A percentile compares a stretch with the other conserved stretches of the same genome.
These are phyloP conservation scores for Gerris lacustris DNA, from an alignment of 2,888 invertebrate species.

Conservation along the genomic window DNA sequence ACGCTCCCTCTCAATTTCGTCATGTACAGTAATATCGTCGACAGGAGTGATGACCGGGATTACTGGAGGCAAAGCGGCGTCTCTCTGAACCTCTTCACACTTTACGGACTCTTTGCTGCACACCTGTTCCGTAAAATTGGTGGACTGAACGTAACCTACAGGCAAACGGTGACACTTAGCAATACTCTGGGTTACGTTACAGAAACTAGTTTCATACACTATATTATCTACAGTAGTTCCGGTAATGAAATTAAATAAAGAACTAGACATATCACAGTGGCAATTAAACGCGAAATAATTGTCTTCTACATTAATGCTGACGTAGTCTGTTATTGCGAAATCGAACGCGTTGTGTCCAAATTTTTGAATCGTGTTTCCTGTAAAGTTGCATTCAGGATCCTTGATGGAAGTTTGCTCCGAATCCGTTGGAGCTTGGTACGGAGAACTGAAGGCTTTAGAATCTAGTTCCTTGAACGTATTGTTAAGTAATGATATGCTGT, in stretches of 20 bases:
- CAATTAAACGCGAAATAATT: constrained; percentile 54
- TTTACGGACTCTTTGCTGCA: constrained; percentile 37
- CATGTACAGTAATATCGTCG: constrained; percentile 26
- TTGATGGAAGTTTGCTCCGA: constrained; percentile 19
- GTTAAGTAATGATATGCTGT: constrained; percentile 47
- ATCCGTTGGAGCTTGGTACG: constrained; percentile 20
- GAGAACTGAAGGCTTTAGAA: constrained; percentile 41
- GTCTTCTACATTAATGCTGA: constrained; percentile 41
- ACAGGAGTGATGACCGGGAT: constrained; percentile 25
- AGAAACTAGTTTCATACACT: constrained; percentile 46
- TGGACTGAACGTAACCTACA: constrained; percentile 49
- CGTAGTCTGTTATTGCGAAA: constrained; percentile 41
- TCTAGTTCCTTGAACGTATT: constrained; percentile 52
- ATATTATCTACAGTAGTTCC: constrained; percentile 25
- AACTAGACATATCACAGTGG: constrained; percentile 43
- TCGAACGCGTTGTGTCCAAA: constrained; percentile 39
- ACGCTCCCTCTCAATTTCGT: constrained; percentile 28
- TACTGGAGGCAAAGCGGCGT: constrained; percentile 38
- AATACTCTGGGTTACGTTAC: constrained; percentile 46
- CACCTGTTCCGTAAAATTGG: constrained; percentile 49
- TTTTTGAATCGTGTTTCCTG: constrained; percentile 25
- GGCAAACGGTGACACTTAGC: constrained; percentile 53
- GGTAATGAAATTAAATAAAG: constrained; percentile 17
- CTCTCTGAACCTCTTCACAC: constrained; percentile 45
- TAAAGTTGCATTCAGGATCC: constrained; percentile 25